Percentiles rank a stretch among this genome's conserved stretches.
These are phyloP conservation scores for Ormia ochracea DNA, from an alignment of 2,888 invertebrate species.

Conservation along the genomic window DNA sequence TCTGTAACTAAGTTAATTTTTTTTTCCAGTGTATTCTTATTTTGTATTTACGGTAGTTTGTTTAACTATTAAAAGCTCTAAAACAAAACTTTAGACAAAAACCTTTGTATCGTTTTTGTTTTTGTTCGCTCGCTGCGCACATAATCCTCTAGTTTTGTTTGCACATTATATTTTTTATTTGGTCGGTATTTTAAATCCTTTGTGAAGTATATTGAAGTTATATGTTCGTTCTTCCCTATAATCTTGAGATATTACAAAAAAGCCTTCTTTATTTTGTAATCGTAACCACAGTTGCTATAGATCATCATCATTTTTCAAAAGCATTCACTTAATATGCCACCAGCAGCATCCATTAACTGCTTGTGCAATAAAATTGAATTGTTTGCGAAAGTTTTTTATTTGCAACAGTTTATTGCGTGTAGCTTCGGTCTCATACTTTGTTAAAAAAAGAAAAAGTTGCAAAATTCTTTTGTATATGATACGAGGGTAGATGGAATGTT, in stretches of 20 bases:
- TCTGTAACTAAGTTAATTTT: background rate
- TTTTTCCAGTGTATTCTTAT: background rate
- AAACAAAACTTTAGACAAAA: background rate
- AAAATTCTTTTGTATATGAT: background rate
- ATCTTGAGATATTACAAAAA: background rate
- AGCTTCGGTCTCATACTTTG: background rate
- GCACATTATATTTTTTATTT: too few relatives aligned
- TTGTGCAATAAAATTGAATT: conserved; percentile 19
- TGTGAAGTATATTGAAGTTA: background rate
- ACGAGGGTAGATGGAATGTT: background rate
- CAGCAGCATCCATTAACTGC: conserved; percentile 1
- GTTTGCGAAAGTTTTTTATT: background rate
- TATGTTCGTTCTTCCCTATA: background rate
- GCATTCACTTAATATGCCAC: background rate
- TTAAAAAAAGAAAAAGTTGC: background rate
- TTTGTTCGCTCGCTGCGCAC: background rate
- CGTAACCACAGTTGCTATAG: conserved; percentile 1
- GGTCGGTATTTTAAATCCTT: background rate
- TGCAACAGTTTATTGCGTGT: background rate
- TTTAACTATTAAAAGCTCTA: background rate
- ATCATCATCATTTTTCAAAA: background rate
- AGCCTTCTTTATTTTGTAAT: background rate
- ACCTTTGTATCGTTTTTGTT: background rate
- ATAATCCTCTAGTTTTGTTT: background rate
- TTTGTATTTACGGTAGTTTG: background rate